These are phyloP conservation scores for Dolichoris vasculosae DNA, from an alignment of 1,140 invertebrate genomes.

Conservation along the genomic window DNA sequence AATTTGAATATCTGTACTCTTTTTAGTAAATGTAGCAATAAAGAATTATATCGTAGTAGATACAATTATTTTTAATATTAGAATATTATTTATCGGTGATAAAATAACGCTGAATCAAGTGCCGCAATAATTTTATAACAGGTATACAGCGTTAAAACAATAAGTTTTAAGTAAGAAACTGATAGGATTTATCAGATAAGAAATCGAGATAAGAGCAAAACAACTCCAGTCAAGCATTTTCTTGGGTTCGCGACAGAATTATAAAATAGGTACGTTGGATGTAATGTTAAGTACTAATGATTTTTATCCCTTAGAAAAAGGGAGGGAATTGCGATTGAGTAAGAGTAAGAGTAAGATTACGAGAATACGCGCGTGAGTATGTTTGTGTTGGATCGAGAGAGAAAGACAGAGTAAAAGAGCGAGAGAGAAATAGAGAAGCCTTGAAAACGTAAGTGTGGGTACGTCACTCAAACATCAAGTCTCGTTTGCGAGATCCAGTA, in stretches of 20 bases:
- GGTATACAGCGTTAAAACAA: background rate
- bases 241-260: background rate
- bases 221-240: background rate
- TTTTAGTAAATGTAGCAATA: too few species aligned
- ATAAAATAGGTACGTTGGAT: background rate
- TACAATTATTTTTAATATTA: background rate
- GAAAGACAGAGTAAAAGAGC: conserved; percentile 13
- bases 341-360: background rate
- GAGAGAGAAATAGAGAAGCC: conserved; percentile 61
- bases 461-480: conserved; percentile 66
- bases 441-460: conserved; percentile 68
- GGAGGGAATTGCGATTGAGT: background rate
- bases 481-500: conserved; percentile 63
- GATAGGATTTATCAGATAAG: conserved; percentile 26
- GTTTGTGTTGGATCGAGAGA: background rate
- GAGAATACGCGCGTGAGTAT: background rate
- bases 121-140: background rate
- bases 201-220: background rate
- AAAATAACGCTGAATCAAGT: background rate
- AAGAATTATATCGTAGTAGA: too few species aligned
- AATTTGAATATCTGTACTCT: too few species aligned
- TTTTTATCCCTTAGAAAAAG: background rate
- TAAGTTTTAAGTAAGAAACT: conserved; percentile 5
- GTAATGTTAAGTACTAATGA: too few species aligned
- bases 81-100: background rate